Evolutionary conservation across 2,797 vertebrate genomes (phyloP).

Genomic region (Distichodus sexfasciatus): DNA sequence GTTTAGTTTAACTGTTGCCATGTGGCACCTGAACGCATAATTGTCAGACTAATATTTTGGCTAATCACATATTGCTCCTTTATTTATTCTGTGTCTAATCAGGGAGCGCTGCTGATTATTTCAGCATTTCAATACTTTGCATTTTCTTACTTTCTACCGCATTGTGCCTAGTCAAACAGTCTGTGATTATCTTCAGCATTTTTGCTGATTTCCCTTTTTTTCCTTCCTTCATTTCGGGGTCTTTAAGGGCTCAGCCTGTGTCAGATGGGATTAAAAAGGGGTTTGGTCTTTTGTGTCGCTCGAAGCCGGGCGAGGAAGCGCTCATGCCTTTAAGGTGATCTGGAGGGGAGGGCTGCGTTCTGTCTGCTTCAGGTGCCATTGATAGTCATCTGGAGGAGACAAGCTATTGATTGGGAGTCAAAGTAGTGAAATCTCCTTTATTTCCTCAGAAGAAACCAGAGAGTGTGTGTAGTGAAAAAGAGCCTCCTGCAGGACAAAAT

Average conservation of each 20-base stretch:
- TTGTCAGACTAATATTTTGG: constrained; percentile 1
- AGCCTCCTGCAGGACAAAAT: constrained; percentile 64
- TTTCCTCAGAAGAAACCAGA: constrained; percentile 68
- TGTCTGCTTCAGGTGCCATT: constrained; percentile 81
- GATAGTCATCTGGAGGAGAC: constrained; percentile 74
- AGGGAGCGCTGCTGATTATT: too few relatives aligned
- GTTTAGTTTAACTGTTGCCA: not conserved
- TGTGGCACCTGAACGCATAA: not conserved
- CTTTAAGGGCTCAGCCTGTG: constrained; percentile 62
- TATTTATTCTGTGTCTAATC: too few relatives aligned
- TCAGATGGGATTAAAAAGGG: constrained; percentile 62
- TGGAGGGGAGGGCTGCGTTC: constrained; percentile 75
- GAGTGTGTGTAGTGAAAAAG: constrained; percentile 76
- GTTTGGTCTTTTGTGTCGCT: constrained; percentile 73
- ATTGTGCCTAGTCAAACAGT: too few relatives aligned
- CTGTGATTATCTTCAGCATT: too few relatives aligned
- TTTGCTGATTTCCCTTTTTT: constrained; percentile 47
- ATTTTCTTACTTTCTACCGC: too few relatives aligned
- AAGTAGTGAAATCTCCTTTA: constrained; percentile 68
- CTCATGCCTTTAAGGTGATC: constrained; percentile 72
- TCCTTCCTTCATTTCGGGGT: constrained; percentile 50
- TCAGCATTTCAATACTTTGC: constrained; percentile 51
- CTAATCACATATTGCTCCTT: too few relatives aligned
- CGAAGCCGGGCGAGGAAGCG: constrained; percentile 67
- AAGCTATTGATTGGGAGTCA: constrained; percentile 77